Conservation (phyloP, 2,888 invertebrate genomes). For the Acleris holmiana region DNA sequence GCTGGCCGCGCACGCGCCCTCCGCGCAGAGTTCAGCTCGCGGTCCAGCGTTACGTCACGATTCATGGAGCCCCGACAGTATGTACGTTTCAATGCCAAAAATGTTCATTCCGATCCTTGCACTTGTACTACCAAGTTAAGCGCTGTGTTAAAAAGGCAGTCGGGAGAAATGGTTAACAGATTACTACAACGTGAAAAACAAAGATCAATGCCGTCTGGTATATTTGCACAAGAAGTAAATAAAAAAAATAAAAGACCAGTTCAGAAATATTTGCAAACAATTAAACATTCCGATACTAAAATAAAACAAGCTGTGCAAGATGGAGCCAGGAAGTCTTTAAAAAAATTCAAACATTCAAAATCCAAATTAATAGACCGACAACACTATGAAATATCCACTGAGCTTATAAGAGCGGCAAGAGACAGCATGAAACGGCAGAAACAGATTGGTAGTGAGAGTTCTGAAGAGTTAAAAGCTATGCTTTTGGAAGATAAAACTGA, state of each 20-base stretch:
- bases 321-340: not conserved
- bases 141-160: constrained; percentile 44
- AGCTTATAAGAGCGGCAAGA: not conserved
- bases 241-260: constrained; percentile 37
- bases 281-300: constrained; percentile 41
- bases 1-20: not conserved
- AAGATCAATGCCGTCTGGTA: constrained; percentile 23
- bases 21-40: constrained; percentile 4
- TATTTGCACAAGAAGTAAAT: constrained; percentile 11
- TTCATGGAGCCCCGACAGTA: constrained; percentile 36
- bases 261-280: constrained; percentile 47
- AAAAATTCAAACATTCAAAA: not conserved
- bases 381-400: not conserved
- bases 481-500: not conserved
- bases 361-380: not conserved
- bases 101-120: constrained; percentile 62
- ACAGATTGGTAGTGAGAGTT: not conserved
- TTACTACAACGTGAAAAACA: constrained; percentile 36
- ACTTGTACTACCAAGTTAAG: constrained; percentile 53
- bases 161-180: constrained; percentile 43
- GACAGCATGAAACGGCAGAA: not conserved
- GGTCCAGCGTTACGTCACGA: not conserved
- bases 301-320: not conserved
- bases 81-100: constrained; percentile 50
- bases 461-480: not conserved